These are phyloP conservation scores for Polypedilum vanderplanki DNA, from an alignment of 1,140 invertebrate genomes.

Conservation along the genomic window DNA sequence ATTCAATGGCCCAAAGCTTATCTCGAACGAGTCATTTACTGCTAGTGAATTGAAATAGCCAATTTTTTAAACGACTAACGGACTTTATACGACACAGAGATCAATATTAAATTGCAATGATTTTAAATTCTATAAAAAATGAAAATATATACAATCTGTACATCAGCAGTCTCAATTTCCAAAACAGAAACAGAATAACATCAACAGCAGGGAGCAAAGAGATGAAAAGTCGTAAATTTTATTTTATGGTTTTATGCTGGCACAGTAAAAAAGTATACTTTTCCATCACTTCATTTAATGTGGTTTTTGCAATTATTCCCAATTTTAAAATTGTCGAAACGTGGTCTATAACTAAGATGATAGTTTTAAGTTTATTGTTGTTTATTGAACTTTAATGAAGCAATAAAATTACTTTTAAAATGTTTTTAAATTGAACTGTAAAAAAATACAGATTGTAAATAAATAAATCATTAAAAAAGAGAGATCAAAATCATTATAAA, in stretches of 20 bases:
- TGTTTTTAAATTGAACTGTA: not conserved
- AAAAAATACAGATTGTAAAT: not conserved
- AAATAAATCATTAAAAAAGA: not conserved
- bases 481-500: constrained; percentile 13
- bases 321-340: not conserved
- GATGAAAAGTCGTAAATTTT: not conserved
- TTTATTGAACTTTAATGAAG: not conserved
- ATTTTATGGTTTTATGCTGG: not conserved
- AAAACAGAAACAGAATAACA: not conserved
- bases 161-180: too few relatives aligned
- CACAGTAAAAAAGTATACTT: not conserved
- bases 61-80: too few relatives aligned
- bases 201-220: not conserved
- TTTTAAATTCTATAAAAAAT: too few relatives aligned
- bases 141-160: too few relatives aligned
- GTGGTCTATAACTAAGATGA: not conserved
- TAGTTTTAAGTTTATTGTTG: not conserved
- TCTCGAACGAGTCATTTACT: too few relatives aligned
- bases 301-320: not conserved
- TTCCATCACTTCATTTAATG: constrained; percentile 3
- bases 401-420: not conserved
- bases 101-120: too few relatives aligned
- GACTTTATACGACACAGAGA: too few relatives aligned
- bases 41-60: too few relatives aligned
- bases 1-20: too few relatives aligned